Percentiles rank a stretch among this genome's conserved stretches.
phyloP scores from a whole-genome alignment of 2,113 vertebrate species.

The Tychaedon coryphoeus region DNA sequence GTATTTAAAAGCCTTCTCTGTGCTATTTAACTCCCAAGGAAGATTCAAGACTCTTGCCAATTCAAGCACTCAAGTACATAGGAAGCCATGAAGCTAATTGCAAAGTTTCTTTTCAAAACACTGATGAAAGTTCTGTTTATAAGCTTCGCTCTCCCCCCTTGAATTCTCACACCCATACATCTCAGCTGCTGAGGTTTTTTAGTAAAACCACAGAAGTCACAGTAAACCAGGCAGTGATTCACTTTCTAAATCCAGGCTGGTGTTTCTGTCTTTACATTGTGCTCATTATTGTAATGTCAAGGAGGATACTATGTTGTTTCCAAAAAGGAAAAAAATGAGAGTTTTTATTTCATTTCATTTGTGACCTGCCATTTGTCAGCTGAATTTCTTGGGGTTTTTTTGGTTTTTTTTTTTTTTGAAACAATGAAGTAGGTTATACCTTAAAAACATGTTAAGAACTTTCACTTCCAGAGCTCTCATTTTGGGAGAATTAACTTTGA shows the following conservation, averaged over 20 bases:
- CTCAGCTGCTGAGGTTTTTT: background rate
- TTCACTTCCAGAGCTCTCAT: background rate
- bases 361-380: background rate
- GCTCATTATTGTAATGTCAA: background rate
- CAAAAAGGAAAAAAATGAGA: background rate
- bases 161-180: background rate
- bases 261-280: background rate
- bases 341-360: background rate
- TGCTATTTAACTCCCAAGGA: background rate
- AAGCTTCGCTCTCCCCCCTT: fast-evolving
- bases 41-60: background rate
- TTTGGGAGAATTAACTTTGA: background rate
- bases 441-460: background rate
- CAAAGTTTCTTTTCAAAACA: background rate
- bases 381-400: background rate
- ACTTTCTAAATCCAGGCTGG: background rate
- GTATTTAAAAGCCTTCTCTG: background rate
- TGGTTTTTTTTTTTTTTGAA: background rate
- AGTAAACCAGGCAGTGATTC: background rate
- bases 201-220: background rate
- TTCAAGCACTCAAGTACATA: background rate
- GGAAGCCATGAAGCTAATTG: background rate
- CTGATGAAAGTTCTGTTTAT: background rate
- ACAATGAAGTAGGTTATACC: background rate
- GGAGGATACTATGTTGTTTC: background rate